Conservation (phyloP, 23 tunicate genomes). For the Pegea sp. region DNA sequence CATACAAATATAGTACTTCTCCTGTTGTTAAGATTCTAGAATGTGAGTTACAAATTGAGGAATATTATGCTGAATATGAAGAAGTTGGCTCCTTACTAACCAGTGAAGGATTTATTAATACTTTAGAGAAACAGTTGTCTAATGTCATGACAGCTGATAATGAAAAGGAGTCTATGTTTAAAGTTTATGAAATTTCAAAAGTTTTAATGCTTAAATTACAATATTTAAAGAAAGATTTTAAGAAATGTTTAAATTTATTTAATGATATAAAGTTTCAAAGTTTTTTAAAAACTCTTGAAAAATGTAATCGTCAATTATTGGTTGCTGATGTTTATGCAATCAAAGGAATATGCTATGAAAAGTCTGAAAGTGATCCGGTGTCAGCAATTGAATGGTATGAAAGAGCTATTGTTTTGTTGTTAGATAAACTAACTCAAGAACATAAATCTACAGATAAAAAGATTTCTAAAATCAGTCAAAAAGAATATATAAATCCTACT, state of each 20-base stretch:
- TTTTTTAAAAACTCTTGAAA: background rate
- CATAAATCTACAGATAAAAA: background rate
- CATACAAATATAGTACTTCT: background rate
- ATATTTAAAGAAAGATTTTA: background rate
- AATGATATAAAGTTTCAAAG: background rate
- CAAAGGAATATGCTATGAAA: background rate
- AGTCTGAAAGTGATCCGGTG: background rate
- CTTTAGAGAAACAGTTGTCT: background rate
- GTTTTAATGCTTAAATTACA: background rate
- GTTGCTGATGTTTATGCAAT: background rate
- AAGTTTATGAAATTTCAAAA: background rate
- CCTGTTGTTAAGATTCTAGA: background rate
- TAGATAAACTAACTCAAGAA: background rate
- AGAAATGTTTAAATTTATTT: background rate
- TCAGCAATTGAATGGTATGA: background rate
- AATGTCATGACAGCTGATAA: background rate
- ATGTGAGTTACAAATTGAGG: background rate
- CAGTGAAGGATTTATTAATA: background rate
- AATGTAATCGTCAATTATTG: background rate
- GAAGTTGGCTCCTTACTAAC: background rate
- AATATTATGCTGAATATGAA: background rate
- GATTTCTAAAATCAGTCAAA: background rate
- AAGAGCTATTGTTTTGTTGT: background rate
- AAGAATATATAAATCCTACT: no score
- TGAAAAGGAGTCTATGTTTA: background rate